Evolutionary conservation across 2,888 invertebrate genomes (phyloP).

Genomic region (Keiferia lycopersicella): DNA sequence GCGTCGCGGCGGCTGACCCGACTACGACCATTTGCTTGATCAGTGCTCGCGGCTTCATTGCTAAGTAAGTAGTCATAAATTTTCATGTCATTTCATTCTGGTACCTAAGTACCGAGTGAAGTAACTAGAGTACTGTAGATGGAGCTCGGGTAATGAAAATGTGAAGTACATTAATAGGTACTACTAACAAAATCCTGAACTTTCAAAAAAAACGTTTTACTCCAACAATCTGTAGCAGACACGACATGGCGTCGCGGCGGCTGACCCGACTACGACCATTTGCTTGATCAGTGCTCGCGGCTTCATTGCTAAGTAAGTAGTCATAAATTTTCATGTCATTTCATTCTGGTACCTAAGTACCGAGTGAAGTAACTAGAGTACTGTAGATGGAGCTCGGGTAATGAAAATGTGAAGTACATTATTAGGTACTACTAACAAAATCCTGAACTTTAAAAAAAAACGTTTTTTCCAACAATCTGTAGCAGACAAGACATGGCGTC

Average conservation of each 20-base stretch:
- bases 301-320: slow-evolving; percentile 34
- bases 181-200: too few relatives aligned
- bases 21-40: slow-evolving; percentile 50
- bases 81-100: slow-evolving; percentile 30
- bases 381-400: background rate
- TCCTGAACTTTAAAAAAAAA: too few relatives aligned
- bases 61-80: slow-evolving; percentile 36
- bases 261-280: slow-evolving; percentile 37
- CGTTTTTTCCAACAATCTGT: too few relatives aligned
- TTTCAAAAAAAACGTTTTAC: too few relatives aligned
- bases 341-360: background rate
- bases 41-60: slow-evolving; percentile 40
- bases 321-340: slow-evolving; percentile 37
- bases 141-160: background rate
- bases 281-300: slow-evolving; percentile 51
- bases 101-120: background rate
- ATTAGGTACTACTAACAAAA: too few relatives aligned
- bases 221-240: too few relatives aligned
- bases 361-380: background rate
- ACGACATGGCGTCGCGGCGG: slow-evolving; percentile 12
- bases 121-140: background rate
- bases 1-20: slow-evolving; percentile 22
- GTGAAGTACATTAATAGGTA: background rate
- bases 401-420: background rate
- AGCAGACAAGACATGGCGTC: slow-evolving; percentile 7